phyloP scores from a whole-genome alignment of 2,797 vertebrate species.

The Myripristis jacobus region DNA sequence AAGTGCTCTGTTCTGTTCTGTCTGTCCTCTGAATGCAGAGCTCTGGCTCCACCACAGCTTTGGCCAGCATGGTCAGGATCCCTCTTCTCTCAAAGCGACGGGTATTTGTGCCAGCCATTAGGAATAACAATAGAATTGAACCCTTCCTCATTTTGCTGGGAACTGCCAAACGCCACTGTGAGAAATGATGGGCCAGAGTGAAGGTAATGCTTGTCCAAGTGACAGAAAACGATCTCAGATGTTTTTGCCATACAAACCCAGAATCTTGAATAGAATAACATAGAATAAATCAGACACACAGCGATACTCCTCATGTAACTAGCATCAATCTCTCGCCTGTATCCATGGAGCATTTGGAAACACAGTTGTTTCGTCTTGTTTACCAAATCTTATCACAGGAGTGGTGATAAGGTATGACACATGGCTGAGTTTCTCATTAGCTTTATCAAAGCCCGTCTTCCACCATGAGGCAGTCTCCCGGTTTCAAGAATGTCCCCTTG shows the following conservation, averaged over 20 bases:
- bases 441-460: too few relatives aligned
- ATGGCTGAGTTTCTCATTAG: too few relatives aligned
- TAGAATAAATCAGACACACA: too few relatives aligned
- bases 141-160: slow-evolving; percentile 53
- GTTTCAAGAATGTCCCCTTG: too few relatives aligned
- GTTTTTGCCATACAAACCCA: background rate
- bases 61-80: slow-evolving; percentile 30
- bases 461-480: too few relatives aligned
- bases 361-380: too few relatives aligned
- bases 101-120: slow-evolving; percentile 29
- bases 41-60: slow-evolving; percentile 32
- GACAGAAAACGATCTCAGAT: background rate
- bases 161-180: slow-evolving; percentile 5
- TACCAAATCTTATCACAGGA: too few relatives aligned
- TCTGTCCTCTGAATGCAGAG: slow-evolving; percentile 50
- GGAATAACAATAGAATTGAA: slow-evolving; percentile 30
- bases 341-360: too few relatives aligned
- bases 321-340: too few relatives aligned
- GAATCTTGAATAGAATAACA: too few relatives aligned
- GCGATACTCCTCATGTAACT: too few relatives aligned
- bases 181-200: slow-evolving; percentile 1
- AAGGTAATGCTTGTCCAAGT: background rate
- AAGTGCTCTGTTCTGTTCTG: slow-evolving; percentile 54
- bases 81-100: slow-evolving; percentile 32
- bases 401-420: too few relatives aligned